Base-by-base conservation (phyloP, 2,113 vertebrate species). In the Daboia siamensis region DNA sequence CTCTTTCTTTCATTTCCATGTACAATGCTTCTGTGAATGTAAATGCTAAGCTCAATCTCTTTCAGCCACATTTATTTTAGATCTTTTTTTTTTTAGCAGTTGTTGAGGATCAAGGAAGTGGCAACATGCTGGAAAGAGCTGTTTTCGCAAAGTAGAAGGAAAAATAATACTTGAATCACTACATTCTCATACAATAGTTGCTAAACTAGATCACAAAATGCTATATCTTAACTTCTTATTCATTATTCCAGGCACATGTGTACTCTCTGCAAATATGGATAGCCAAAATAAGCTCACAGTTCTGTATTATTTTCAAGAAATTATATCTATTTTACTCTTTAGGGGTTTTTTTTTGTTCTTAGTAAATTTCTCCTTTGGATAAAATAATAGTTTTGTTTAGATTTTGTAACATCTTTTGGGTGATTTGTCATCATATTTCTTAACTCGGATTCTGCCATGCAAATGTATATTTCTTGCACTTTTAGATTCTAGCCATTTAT, bases 361-460 rank as follows among this genome's bases (percentile, higher is more conserved):
- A 96, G 96, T 96, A 96, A 95, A 96, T 57, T 94, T 92, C 92
- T 95, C 89, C 87, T 93, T 95, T 55, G 46, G 33, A 52, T 46
- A 87, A 59, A 46, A 46, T 80, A 26, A 80, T 69, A 80, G 84
- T 84, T 93, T 91, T 93, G 33, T 80, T 80, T 44, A 1, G 0
- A 57, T 93, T 90, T 94, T 94, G 88, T 90, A 87, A 93, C 95
- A 95, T 85, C 61, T 89, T 55, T 52, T 94, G 93, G 94, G 74
- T 93, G 94, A 94, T 94, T 93, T 94, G 39, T 55, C 93, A 94
- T 90, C 91, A 94, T 55, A 51, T 96, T 91, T 95, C 91, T 97
- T 97, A 98, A 97, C 96, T 97, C 97, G 95, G 90, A 57, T 91
- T 90, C 96, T 90, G 89, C 96, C 96, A 95, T 91, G 91, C 90